Conservation (phyloP, 2,113 vertebrate species). For the Copsychus sechellarum region DNA sequence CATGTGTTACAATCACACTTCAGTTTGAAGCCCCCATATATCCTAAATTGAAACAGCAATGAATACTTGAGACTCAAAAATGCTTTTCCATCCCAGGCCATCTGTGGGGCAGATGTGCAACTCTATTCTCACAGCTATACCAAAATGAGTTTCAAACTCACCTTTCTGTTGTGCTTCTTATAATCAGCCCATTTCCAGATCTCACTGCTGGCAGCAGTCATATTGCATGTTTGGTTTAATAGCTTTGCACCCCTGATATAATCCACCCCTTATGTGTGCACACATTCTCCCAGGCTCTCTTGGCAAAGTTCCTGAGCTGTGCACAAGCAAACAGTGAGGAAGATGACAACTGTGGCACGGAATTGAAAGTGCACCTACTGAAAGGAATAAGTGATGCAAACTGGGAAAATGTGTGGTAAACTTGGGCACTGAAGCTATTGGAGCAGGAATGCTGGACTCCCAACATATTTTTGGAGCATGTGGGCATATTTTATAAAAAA, state of each 20-base stretch:
- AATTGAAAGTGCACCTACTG: not conserved
- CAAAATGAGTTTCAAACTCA: not conserved
- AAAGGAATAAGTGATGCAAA: not conserved
- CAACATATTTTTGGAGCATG: not conserved
- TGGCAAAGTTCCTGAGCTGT: not conserved
- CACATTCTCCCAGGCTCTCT: not conserved
- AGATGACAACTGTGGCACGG: not conserved
- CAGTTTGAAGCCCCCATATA: not conserved
- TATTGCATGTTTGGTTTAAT: constrained; percentile 20
- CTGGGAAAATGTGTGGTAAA: not conserved
- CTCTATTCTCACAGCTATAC: not conserved
- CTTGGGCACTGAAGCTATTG: not conserved
- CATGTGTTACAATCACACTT: constrained; percentile 16
- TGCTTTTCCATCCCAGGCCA: not conserved
- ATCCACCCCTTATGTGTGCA: not conserved
- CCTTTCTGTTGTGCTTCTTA: constrained; percentile 34
- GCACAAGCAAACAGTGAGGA: not conserved
- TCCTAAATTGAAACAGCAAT: not conserved
- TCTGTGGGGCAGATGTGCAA: constrained; percentile 41
- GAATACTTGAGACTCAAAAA: not conserved
- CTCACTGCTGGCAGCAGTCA: not conserved
- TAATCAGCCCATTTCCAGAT: not conserved
- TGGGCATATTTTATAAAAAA: not conserved
- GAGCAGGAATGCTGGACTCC: not conserved
- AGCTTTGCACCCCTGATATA: not conserved